Evolutionary conservation across 2,888 invertebrate species (phyloP).

Genomic region (Argyra leucocephala): DNA sequence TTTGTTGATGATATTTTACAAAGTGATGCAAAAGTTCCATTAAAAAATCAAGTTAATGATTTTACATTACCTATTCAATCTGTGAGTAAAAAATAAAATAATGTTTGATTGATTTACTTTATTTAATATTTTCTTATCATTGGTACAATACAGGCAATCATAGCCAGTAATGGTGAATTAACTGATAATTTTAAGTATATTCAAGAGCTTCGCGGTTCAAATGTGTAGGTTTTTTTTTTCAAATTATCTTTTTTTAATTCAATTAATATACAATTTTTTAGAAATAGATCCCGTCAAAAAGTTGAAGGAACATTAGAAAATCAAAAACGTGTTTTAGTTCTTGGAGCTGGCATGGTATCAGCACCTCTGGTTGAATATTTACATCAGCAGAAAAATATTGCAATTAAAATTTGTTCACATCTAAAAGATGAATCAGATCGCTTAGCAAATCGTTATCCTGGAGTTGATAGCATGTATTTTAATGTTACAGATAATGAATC

Average conservation of each 20-base stretch:
- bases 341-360: slow-evolving; percentile 93
- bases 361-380: slow-evolving; percentile 92
- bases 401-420: slow-evolving; percentile 80
- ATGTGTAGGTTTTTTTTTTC: slow-evolving; percentile 44
- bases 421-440: slow-evolving; percentile 81
- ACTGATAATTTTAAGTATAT: slow-evolving; percentile 94
- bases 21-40: slow-evolving; percentile 68
- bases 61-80: slow-evolving; percentile 47
- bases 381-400: slow-evolving; percentile 66
- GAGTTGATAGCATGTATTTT: slow-evolving; percentile 69
- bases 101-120: slow-evolving; percentile 4
- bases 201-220: slow-evolving; percentile 66
- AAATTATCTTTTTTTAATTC: background rate
- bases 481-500: slow-evolving; percentile 69
- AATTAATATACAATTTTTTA: slow-evolving; percentile 31
- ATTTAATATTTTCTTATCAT: background rate
- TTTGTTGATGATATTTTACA: slow-evolving; percentile 79
- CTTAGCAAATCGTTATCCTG: slow-evolving; percentile 65
- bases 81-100: slow-evolving; percentile 25
- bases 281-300: slow-evolving; percentile 59
- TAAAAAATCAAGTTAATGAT: slow-evolving; percentile 57
- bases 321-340: slow-evolving; percentile 68
- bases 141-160: slow-evolving; percentile 76
- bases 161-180: slow-evolving; percentile 86
- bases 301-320: slow-evolving; percentile 53